phyloP scores from a whole-genome alignment of 2,797 vertebrate species.

The Alectoris magna region DNA sequence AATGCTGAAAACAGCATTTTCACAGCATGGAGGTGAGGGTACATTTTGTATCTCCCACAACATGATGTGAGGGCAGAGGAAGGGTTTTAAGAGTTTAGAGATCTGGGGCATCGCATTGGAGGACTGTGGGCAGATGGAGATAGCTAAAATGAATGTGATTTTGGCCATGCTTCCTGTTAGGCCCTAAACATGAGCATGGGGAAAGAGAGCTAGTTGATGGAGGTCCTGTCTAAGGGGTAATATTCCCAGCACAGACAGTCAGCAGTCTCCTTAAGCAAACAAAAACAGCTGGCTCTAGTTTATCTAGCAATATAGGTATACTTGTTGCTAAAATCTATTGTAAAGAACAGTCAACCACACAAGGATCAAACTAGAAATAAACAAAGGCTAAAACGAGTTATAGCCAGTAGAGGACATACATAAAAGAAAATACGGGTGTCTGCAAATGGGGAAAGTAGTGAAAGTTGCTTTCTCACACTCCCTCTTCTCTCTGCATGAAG shows the following conservation, averaged over 20 bases:
- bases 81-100: background rate
- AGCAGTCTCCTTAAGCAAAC: background rate
- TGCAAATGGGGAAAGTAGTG: background rate
- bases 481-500: background rate
- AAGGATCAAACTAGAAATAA: background rate
- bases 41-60: accelerated
- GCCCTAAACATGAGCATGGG: background rate
- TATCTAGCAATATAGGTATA: background rate
- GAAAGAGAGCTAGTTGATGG: accelerated
- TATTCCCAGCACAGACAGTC: background rate
- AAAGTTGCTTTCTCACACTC: background rate
- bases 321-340: background rate
- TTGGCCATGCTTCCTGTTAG: background rate
- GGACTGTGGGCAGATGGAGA: background rate
- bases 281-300: background rate
- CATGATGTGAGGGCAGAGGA: background rate
- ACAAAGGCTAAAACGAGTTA: background rate
- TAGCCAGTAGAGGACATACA: background rate
- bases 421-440: background rate
- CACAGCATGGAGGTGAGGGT: background rate
- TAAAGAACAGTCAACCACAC: background rate
- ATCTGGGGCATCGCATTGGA: background rate
- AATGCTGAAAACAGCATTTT: background rate
- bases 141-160: accelerated
- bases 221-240: background rate